These are phyloP conservation scores for Leptogaster cylindrica DNA, from an alignment of 2,888 invertebrate genomes.

Conservation along the genomic window DNA sequence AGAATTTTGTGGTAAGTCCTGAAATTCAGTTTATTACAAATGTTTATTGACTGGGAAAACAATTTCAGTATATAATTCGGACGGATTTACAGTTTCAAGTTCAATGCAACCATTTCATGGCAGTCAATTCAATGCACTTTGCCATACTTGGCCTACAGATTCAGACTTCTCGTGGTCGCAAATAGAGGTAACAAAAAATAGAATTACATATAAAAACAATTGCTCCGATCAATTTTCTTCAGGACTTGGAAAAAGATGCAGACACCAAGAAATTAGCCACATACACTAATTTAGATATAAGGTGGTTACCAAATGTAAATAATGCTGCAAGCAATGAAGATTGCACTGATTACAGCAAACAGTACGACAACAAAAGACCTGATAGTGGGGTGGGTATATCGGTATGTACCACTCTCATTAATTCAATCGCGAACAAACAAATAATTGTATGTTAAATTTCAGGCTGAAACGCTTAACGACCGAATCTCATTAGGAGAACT, in stretches of 20 bases:
- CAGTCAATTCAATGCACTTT: slow-evolving; percentile 49
- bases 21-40: neutral
- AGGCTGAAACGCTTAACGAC: slow-evolving; percentile 49
- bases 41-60: neutral
- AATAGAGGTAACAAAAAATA: slow-evolving; percentile 44
- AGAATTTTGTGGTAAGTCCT: slow-evolving; percentile 44
- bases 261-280: slow-evolving; percentile 38
- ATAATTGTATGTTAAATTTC: neutral
- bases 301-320: slow-evolving; percentile 47
- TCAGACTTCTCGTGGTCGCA: slow-evolving; percentile 52
- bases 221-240: neutral
- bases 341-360: slow-evolving; percentile 34
- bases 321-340: slow-evolving; percentile 33
- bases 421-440: no score
- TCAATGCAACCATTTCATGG: slow-evolving; percentile 50
- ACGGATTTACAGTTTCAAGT: slow-evolving; percentile 51
- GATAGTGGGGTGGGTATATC: slow-evolving; percentile 51
- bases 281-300: slow-evolving; percentile 38
- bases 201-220: neutral
- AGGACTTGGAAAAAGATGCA: slow-evolving; percentile 37
- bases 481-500: slow-evolving; percentile 49
- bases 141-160: slow-evolving; percentile 51
- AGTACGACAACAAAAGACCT: slow-evolving; percentile 44
- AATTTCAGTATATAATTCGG: slow-evolving; percentile 27
- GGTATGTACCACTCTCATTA: slow-evolving; percentile 45